A percentile compares a stretch with the other conserved stretches of the same genome.
phyloP scores from a whole-genome alignment of 2,113 vertebrate genomes.

The Hippocampus barbouri region DNA sequence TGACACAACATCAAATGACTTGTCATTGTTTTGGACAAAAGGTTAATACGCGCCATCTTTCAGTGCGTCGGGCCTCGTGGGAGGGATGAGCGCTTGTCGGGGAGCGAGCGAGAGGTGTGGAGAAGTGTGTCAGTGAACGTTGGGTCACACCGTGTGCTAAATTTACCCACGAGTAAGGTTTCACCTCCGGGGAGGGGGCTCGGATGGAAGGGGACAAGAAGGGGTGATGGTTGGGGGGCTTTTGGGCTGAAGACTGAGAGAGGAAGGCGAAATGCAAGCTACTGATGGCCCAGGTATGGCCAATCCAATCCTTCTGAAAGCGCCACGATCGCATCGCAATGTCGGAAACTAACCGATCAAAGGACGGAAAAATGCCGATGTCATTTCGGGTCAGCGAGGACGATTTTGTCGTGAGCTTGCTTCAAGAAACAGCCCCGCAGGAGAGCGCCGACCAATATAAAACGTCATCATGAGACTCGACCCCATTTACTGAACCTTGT shows the following conservation, averaged over 20 bases:
- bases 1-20: constrained; percentile 33
- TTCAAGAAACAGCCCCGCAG: too few species aligned
- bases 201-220: constrained; percentile 41
- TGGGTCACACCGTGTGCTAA: constrained; percentile 71
- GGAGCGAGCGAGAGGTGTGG: constrained; percentile 46
- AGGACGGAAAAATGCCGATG: too few species aligned
- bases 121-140: constrained; percentile 70
- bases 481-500: too few species aligned
- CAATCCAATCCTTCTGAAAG: too few species aligned
- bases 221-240: constrained; percentile 37
- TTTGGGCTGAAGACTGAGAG: constrained; percentile 30
- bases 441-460: too few species aligned
- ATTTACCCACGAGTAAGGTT: constrained; percentile 74
- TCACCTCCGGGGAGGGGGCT: constrained; percentile 56
- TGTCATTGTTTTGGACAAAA: constrained; percentile 48
- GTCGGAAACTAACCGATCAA: too few species aligned
- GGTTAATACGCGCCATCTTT: constrained; percentile 49
- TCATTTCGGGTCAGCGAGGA: too few species aligned
- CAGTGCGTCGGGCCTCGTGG: constrained; percentile 39
- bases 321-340: too few species aligned
- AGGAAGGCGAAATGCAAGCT: constrained; percentile 34
- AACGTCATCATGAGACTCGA: too few species aligned
- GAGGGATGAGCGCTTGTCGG: constrained; percentile 39
- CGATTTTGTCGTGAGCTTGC: too few species aligned
- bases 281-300: too few species aligned